Evolutionary conservation across 2,888 invertebrate species (phyloP).

Genomic region (Dascillus cervinus): DNA sequence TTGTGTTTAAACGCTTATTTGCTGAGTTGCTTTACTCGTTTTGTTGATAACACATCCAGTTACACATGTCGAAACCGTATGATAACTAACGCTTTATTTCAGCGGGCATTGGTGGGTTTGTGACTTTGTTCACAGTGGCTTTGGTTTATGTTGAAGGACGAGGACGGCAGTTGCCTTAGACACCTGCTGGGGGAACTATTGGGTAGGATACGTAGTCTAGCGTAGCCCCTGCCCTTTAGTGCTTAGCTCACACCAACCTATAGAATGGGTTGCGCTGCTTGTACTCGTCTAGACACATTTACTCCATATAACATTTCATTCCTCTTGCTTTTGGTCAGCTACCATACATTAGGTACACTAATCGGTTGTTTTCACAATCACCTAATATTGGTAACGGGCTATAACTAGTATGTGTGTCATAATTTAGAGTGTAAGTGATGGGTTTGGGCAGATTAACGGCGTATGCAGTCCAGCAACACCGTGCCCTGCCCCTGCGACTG

Average conservation of each 20-base stretch:
- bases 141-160: constrained; percentile 39
- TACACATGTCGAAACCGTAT: constrained; percentile 15
- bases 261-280: constrained; percentile 29
- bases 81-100: constrained; percentile 35
- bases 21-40: constrained; percentile 37
- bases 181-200: constrained; percentile 30
- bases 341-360: no score
- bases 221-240: constrained; percentile 23
- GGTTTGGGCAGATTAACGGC: constrained; percentile 64
- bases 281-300: constrained; percentile 30
- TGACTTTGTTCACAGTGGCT: constrained; percentile 42
- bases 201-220: constrained; percentile 31
- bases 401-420: constrained; percentile 10
- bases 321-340: no score
- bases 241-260: constrained; percentile 27
- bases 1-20: constrained; percentile 30
- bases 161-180: constrained; percentile 33
- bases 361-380: neutral
- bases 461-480: constrained; percentile 44
- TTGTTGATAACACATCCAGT: constrained; percentile 19
- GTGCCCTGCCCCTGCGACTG: constrained; percentile 26
- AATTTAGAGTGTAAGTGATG: constrained; percentile 29
- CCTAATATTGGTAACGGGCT: neutral
- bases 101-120: constrained; percentile 38
- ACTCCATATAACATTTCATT: neutral